Base-by-base conservation (phyloP, 2,113 vertebrate species). In the Leptodactylus fuscus region DNA sequence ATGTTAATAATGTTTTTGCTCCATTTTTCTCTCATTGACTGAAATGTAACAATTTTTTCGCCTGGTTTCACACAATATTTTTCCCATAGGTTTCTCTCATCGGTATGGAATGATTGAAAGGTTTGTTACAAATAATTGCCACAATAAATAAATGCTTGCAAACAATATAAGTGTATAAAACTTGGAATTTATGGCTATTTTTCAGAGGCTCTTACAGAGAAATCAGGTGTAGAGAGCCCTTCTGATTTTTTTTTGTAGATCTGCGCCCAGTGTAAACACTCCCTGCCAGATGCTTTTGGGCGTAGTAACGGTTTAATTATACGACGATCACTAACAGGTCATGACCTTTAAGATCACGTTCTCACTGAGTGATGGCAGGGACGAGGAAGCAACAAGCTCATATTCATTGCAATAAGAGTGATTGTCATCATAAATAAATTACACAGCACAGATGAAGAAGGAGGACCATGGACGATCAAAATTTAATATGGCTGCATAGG, bases 341-440 rank as follows among this genome's bases (percentile, higher is more conserved):
- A 8, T 67, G 62, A 67, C 62, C 62, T 67, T 18, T 32, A 67
- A 34, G 62, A 67, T 67, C 62, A 67, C 29, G 34, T 67, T 67
- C 34, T 34, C 29, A 18, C 15, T 67, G 62, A 67, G 16, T 67
- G 62, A 62, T 62, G 60, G 4, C 16, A 5, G 22, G 27, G 27
- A 29, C 24, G 4, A 62, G 4, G 27, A 29, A 32, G 60, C 12
- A 22, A 58, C 53, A 58, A 29, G 58, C 13, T 36, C 62, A 67
- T 16, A 7, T 67, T 67, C 32, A 67, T 34, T 36, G 29, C 34
- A 67, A 67, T 34, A 29, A 62, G 58, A 67, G 29, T 36, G 29
- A 67, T 67, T 34, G 15, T 34, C 62, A 32, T 65, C 12, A 67
- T 67, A 16, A 67, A 67, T 67, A 67, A 67, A 65, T 65, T 20